Evolutionary conservation across 1,140 invertebrate genomes (phyloP).

Genomic region (Himalopsyche phryganea): DNA sequence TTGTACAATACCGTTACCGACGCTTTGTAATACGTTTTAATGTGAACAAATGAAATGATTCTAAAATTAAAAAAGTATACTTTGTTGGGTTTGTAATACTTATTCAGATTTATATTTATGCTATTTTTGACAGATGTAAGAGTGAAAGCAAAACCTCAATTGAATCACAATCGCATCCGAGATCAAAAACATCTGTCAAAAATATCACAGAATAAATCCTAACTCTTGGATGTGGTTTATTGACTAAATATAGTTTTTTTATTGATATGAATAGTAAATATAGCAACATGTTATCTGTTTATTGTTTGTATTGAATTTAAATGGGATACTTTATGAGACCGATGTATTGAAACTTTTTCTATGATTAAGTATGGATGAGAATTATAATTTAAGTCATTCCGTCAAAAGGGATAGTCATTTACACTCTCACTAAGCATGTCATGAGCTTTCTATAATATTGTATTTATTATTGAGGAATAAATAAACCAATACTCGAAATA

Average conservation of each 20-base stretch:
- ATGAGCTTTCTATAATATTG: conserved; percentile 33
- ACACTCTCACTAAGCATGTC: conserved; percentile 23
- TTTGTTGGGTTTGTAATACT: not conserved
- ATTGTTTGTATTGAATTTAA: not conserved
- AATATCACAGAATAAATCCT: not conserved
- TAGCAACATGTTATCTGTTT: conserved; percentile 1
- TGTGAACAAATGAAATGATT: too few species aligned
- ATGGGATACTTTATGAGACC: not conserved
- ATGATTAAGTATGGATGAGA: conserved; percentile 4
- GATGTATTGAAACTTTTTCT: not conserved
- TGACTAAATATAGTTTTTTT: not conserved
- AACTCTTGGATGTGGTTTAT: not conserved
- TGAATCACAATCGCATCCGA: not conserved
- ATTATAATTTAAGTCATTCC: conserved; percentile 7
- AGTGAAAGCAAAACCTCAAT: not conserved
- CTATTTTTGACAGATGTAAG: not conserved
- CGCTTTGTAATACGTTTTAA: too few species aligned
- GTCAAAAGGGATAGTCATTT: not conserved
- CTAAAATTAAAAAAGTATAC: too few species aligned
- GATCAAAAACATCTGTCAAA: too few species aligned
- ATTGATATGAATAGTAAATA: not conserved
- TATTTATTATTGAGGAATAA: conserved; percentile 31
- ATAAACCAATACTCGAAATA: conserved; percentile 22
- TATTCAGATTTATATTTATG: not conserved
- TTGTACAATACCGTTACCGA: not conserved